These are phyloP conservation scores for Amazona ochrocephala DNA, from an alignment of 2,797 vertebrate species.

Conservation along the genomic window DNA sequence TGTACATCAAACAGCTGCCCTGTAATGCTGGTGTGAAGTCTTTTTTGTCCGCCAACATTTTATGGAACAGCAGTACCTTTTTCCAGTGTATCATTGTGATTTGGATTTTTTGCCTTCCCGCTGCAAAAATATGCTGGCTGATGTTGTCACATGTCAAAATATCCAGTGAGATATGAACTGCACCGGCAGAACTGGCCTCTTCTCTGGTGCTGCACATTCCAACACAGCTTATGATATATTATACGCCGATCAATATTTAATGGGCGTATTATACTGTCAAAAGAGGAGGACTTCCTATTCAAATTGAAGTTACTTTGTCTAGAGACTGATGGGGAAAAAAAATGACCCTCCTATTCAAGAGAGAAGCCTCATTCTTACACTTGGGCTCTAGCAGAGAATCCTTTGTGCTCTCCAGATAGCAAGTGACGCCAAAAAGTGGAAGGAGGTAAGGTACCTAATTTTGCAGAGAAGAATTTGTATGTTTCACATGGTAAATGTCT, in stretches of 20 bases:
- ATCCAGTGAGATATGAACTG: constrained; percentile 35
- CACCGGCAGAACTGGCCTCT: background rate
- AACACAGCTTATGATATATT: constrained; percentile 24
- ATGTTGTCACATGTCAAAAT: constrained; percentile 48
- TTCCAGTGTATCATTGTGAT: background rate
- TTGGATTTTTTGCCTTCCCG: background rate
- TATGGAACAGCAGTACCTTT: background rate
- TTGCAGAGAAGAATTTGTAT: background rate
- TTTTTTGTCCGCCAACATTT: background rate
- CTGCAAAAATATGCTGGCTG: constrained; percentile 27
- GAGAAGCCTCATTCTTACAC: background rate
- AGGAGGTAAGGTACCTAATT: background rate
- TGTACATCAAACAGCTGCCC: background rate
- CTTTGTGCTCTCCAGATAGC: background rate
- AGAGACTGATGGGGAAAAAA: background rate
- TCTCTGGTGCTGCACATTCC: background rate
- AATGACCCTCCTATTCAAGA: background rate
- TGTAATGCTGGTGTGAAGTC: background rate
- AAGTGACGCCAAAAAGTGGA: background rate
- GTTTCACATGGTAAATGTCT: background rate
- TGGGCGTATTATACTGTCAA: constrained; percentile 3
- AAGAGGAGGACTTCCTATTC: constrained; percentile 9
- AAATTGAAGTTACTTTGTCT: constrained; percentile 24
- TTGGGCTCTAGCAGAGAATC: background rate
- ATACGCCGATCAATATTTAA: constrained; percentile 53